phyloP scores from a whole-genome alignment of 2,888 invertebrate genomes.

The Andrena marginata region DNA sequence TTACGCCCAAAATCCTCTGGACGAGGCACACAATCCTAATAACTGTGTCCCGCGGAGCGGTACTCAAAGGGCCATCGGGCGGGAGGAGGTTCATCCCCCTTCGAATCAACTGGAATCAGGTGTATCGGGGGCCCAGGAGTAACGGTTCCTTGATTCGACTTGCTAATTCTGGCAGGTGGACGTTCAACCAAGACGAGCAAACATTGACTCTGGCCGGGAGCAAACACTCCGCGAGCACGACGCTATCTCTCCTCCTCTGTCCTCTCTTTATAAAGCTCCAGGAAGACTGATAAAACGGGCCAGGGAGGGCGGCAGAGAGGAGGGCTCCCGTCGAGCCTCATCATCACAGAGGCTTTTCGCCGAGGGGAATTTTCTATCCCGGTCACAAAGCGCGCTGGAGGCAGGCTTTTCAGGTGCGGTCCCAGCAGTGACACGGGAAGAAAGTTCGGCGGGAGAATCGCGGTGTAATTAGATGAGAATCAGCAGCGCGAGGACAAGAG shows the following conservation, averaged over 20 bases:
- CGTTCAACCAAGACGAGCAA: constrained; percentile 52
- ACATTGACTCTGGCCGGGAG: constrained; percentile 66
- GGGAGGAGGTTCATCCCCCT: neutral
- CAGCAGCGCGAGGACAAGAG: constrained; percentile 27
- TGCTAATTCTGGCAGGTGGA: constrained; percentile 68
- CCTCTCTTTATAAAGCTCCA: constrained; percentile 54
- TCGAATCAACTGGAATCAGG: constrained; percentile 40
- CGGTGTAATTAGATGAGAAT: constrained; percentile 37
- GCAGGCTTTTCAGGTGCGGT: neutral
- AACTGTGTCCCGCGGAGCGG: constrained; percentile 2
- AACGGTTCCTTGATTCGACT: constrained; percentile 55
- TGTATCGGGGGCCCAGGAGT: constrained; percentile 26
- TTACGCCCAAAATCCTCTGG: neutral
- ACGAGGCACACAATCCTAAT: neutral
- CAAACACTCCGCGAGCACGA: constrained; percentile 53
- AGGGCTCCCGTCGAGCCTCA: constrained; percentile 6
- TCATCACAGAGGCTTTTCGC: constrained; percentile 58
- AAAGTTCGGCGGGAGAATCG: constrained; percentile 21
- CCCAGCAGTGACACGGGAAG: neutral
- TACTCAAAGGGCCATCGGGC: constrained; percentile 4
- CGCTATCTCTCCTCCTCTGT: neutral
- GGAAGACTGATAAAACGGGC: constrained; percentile 45
- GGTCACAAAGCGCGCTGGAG: neutral
- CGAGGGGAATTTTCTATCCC: constrained; percentile 10
- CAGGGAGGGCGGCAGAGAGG: neutral